Evolutionary conservation across 2,113 vertebrate species (phyloP).

Genomic region (Plotosus lineatus): DNA sequence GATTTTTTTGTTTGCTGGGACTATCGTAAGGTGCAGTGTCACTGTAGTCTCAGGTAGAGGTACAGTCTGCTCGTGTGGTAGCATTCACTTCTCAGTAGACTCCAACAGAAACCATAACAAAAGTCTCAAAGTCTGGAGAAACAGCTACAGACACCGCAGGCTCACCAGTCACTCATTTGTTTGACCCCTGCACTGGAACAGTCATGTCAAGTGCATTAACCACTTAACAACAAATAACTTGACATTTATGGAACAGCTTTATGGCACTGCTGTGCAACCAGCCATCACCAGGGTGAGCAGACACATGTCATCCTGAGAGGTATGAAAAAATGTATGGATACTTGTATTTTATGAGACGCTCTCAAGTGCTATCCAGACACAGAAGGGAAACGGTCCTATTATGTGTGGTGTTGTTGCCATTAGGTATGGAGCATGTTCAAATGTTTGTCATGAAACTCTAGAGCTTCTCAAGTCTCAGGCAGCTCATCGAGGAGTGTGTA

Average conservation of each 20-base stretch:
- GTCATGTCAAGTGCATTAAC: slow-evolving; percentile 38
- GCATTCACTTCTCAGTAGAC: slow-evolving; percentile 45
- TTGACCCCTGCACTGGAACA: slow-evolving; percentile 34
- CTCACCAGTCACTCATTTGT: slow-evolving; percentile 16
- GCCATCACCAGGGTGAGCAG: not conserved
- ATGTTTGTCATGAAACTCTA: slow-evolving; percentile 48
- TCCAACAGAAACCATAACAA: slow-evolving; percentile 47
- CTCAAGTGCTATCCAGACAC: slow-evolving; percentile 19
- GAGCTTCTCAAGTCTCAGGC: slow-evolving; percentile 45
- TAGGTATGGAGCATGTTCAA: slow-evolving; percentile 43
- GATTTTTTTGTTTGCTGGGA: no score
- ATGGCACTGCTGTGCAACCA: not conserved
- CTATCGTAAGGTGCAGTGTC: no score
- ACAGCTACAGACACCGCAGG: slow-evolving; percentile 32
- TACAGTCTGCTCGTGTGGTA: slow-evolving; percentile 48
- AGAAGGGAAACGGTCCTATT: slow-evolving; percentile 16
- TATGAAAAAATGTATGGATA: slow-evolving; percentile 21
- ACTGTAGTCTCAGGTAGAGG: slow-evolving; percentile 27
- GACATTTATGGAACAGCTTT: slow-evolving; percentile 40
- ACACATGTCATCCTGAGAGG: not conserved
- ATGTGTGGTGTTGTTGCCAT: slow-evolving; percentile 44
- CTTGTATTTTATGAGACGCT: slow-evolving; percentile 38
- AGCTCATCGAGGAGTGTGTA: slow-evolving; percentile 32
- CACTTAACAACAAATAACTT: slow-evolving; percentile 42
- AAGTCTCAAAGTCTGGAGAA: slow-evolving; percentile 37